phyloP scores from a whole-genome alignment of 2,113 vertebrate genomes.

The Eublepharis macularius region DNA sequence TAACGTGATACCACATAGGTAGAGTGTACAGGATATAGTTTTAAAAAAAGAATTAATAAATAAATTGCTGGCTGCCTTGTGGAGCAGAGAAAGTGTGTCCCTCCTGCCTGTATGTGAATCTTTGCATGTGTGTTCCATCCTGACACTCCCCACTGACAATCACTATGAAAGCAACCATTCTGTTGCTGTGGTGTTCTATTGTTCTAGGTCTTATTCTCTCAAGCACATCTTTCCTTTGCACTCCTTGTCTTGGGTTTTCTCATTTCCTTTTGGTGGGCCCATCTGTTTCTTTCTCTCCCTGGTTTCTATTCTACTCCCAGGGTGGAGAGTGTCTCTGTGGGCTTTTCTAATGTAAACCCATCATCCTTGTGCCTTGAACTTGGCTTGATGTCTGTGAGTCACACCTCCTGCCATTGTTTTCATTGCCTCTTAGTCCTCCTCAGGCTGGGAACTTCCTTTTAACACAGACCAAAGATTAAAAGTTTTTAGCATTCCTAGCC shows the following conservation, averaged over 20 bases:
- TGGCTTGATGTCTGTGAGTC: conserved; percentile 53
- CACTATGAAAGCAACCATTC: conserved; percentile 17
- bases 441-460: conserved; percentile 68
- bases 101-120: not conserved
- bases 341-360: conserved; percentile 51
- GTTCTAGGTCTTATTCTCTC: conserved; percentile 45
- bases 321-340: conserved; percentile 16
- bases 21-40: no score
- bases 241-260: conserved; percentile 44
- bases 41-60: no score
- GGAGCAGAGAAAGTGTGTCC: not conserved
- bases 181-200: not conserved
- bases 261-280: conserved; percentile 59
- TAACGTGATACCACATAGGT: no score
- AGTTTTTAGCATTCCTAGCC: conserved; percentile 17
- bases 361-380: conserved; percentile 62
- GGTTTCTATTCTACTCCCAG: conserved; percentile 12
- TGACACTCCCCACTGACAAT: not conserved
- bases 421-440: conserved; percentile 42
- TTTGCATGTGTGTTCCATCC: not conserved
- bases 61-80: no score
- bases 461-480: conserved; percentile 34
- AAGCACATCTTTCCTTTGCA: conserved; percentile 67
- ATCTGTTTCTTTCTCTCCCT: not conserved
- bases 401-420: conserved; percentile 65